Evolutionary conservation across 2,797 vertebrate genomes (phyloP).

Genomic region (Gallinago nigripennis): DNA sequence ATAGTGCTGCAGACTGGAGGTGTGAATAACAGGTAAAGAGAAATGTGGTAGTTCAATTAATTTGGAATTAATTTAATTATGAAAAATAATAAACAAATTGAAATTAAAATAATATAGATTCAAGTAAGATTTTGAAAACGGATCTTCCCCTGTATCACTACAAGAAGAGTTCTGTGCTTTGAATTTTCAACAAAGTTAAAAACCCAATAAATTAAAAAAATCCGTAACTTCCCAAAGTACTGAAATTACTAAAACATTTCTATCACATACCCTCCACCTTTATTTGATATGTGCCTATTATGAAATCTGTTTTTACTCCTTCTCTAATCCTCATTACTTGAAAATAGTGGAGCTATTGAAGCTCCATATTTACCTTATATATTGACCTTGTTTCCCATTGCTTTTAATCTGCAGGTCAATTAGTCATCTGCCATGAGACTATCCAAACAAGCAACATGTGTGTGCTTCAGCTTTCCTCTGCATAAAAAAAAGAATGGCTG

Average conservation of each 20-base stretch:
- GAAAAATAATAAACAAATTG: not conserved
- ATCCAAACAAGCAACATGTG: not conserved
- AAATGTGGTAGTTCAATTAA: not conserved
- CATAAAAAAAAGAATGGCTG: not conserved
- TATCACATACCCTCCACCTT: accelerated
- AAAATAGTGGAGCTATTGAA: not conserved
- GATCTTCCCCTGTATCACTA: not conserved
- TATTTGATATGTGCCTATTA: not conserved
- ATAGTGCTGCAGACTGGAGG: not conserved
- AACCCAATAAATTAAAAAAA: no score
- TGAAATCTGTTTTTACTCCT: not conserved
- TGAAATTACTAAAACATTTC: not conserved
- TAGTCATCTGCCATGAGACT: not conserved
- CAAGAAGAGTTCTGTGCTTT: not conserved
- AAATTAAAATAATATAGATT: not conserved
- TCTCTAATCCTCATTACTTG: not conserved
- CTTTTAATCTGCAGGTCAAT: not conserved
- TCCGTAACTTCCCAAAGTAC: not conserved
- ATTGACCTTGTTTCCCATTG: not conserved
- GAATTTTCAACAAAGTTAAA: not conserved
- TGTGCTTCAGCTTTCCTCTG: not conserved
- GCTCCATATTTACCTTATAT: not conserved
- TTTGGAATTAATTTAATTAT: not conserved
- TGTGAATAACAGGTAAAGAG: not conserved
- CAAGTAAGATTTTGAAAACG: not conserved